phyloP scores from a whole-genome alignment of 2,113 vertebrate genomes.

The Tenrec ecaudatus region DNA sequence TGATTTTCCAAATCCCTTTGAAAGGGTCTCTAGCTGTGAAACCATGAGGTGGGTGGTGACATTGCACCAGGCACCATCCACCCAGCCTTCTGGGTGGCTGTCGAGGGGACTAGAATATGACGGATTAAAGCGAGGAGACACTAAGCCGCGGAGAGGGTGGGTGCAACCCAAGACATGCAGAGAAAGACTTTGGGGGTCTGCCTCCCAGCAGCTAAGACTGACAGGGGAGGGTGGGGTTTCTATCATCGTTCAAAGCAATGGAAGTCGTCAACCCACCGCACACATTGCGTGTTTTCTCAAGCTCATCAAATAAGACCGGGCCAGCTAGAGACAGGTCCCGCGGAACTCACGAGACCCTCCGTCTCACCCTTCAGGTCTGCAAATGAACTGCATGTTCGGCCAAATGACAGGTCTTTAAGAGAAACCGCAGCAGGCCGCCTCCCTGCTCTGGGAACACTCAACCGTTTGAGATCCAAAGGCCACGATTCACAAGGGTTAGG shows the following conservation, averaged over 20 bases:
- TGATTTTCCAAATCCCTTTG: conserved; percentile 10
- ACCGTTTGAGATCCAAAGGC: too few species aligned
- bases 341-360: too few species aligned
- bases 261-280: too few species aligned
- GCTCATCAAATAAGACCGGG: too few species aligned
- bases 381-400: too few species aligned
- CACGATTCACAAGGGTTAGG: too few species aligned
- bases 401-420: too few species aligned
- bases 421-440: too few species aligned
- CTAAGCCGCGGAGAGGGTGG: neutral
- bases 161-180: neutral
- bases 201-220: neutral
- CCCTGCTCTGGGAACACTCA: too few species aligned
- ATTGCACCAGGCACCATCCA: neutral
- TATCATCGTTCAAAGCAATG: neutral
- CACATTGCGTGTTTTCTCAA: neutral
- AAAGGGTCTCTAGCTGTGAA: neutral
- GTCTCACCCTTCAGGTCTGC: too few species aligned
- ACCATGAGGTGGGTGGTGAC: neutral
- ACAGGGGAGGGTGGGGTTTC: neutral
- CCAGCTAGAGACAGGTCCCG: too few species aligned
- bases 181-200: neutral
- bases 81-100: neutral
- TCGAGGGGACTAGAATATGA: neutral
- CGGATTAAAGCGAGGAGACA: neutral